Evolutionary conservation across 2,113 vertebrate species (phyloP).

Genomic region (Microcebus lehilahytsara): DNA sequence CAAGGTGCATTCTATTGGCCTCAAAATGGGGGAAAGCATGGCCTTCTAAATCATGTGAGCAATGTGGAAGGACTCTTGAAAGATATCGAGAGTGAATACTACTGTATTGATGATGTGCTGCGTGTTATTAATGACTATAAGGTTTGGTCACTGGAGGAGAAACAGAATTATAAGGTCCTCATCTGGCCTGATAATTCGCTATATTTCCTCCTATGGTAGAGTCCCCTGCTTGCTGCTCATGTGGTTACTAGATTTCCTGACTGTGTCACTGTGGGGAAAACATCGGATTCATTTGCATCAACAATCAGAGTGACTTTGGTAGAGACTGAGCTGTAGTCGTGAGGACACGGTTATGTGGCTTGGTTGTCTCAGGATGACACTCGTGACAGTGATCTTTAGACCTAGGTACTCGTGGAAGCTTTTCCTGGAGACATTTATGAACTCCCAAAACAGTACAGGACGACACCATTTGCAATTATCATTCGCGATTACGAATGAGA

Average conservation of each 20-base stretch:
- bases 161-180: not conserved
- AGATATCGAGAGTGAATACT: not conserved
- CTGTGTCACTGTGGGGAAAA: not conserved
- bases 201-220: not conserved
- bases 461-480: not conserved
- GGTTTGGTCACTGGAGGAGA: not conserved
- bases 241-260: not conserved
- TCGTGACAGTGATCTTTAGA: not conserved
- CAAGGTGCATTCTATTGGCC: not conserved
- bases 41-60: not conserved
- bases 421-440: not conserved
- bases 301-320: not conserved
- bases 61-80: not conserved
- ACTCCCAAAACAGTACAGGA: not conserved
- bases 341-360: not conserved
- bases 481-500: not conserved
- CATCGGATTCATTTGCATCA: not conserved
- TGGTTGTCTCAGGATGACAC: not conserved
- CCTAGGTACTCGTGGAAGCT: not conserved
- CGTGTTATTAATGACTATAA: not conserved
- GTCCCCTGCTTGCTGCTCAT: not conserved
- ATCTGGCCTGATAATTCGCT: not conserved
- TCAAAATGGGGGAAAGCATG: not conserved
- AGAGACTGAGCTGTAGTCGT: not conserved
- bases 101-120: not conserved